Percentiles rank a stretch among this genome's conserved stretches.
Evolutionary conservation across 2,888 invertebrate genomes (phyloP).

Genomic region (Diadegma fenestrale): DNA sequence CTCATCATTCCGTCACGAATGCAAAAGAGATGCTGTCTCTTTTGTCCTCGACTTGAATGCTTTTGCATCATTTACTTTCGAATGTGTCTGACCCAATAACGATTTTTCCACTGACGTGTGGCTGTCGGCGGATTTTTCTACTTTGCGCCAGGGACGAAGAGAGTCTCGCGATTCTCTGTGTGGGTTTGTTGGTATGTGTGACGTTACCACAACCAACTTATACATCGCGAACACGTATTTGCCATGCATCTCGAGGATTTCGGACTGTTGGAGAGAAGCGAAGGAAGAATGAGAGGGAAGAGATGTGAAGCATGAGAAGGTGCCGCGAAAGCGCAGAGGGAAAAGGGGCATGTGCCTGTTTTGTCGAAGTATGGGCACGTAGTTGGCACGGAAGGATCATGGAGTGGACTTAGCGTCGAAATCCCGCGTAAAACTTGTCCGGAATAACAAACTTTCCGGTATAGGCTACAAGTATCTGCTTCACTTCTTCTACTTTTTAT

Average conservation of each 20-base stretch:
- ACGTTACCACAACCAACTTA: constrained; percentile 76
- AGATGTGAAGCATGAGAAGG: not conserved
- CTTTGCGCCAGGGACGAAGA: not conserved
- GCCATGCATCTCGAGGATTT: constrained; percentile 83
- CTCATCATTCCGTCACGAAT: not conserved
- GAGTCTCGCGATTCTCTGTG: not conserved
- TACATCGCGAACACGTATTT: constrained; percentile 80
- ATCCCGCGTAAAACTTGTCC: constrained; percentile 83
- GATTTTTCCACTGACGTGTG: constrained; percentile 52
- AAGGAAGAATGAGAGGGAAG: constrained; percentile 44
- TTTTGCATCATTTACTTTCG: constrained; percentile 34
- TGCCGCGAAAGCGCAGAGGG: constrained; percentile 13
- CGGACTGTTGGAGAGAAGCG: constrained; percentile 74
- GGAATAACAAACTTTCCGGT: constrained; percentile 82
- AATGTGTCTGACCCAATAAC: constrained; percentile 50
- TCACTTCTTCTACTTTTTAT: constrained; percentile 36
- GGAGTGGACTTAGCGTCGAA: constrained; percentile 83
- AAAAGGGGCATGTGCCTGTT: constrained; percentile 73
- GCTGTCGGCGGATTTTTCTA: constrained; percentile 22
- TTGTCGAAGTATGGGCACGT: constrained; percentile 84
- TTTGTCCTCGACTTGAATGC: constrained; percentile 19
- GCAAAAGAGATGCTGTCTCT: constrained; percentile 17
- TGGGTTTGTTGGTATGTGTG: constrained; percentile 11
- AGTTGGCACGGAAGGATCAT: constrained; percentile 84
- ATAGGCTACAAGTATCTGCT: constrained; percentile 53